Base-by-base conservation (phyloP, 1,140 invertebrate genomes). In the Samia ricini region DNA sequence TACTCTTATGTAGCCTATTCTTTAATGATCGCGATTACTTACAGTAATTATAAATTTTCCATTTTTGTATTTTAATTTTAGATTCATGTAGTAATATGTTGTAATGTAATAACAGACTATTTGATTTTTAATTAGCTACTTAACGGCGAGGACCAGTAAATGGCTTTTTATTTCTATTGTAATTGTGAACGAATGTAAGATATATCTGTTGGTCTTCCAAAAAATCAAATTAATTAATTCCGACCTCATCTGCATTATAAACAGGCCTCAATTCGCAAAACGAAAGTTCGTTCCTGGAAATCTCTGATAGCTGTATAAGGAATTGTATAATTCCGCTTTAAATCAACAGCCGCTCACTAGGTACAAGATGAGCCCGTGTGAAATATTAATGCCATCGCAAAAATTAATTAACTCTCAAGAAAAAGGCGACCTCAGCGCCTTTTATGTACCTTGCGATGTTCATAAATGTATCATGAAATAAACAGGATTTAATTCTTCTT, bases 251-350 rank as follows among this genome's bases (percentile, higher is more conserved):
- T 42, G 33, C 15, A 19, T 12, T 22, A 5, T 21, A 23, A 21
- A 52, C 51, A 7, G 22, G 22, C 51, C 22, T 52, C 22, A 22
- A 22, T 52, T 55, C 26, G 4, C 29, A 18, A 29, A 23, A 60
- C 22, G 60, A 2, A 60, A 60, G n/a, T 48, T 15, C 56, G 21
- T 67, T 66, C 29, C 23, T 5, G 42, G 60, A 55, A 62, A 67
- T 48, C 33, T 26, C 54, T 10, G 57, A 24, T 18, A 49, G 21
- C 23, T 52, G 33, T 48, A 57, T 24, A 51, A 23, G 24, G 24
- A 60, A 59, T 48, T 22, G 50, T 23, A 59, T 59, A 36, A 59
- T 59, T 59, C 48, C 42, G 5, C 23, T 22, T 59, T 49, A 50
- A 18, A 59, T 23, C 21, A 49, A 49, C 56, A 33, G 26, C 23